Evolutionary conservation across 2,113 vertebrate species (phyloP).

Genomic region (Cheirogaleus medius): DNA sequence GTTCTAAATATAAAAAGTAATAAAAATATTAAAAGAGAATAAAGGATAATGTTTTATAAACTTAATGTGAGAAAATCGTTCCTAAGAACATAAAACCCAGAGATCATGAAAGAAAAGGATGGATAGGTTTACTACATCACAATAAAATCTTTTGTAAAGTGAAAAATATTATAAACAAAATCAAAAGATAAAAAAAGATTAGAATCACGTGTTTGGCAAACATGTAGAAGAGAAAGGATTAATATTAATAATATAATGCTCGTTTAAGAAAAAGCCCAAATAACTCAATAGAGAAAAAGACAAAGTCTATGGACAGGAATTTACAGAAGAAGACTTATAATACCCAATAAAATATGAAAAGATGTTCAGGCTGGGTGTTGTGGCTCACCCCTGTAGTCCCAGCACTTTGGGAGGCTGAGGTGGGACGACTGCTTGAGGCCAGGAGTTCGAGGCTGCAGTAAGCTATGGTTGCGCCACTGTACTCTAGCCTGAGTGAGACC

Average conservation of each 20-base stretch:
- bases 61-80: neutral
- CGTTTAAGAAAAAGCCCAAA: neutral
- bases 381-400: too few relatives aligned
- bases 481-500: too few relatives aligned
- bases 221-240: neutral
- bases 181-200: neutral
- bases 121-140: neutral
- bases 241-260: neutral
- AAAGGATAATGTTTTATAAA: neutral
- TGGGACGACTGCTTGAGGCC: too few relatives aligned
- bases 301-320: neutral
- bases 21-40: neutral
- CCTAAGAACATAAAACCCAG: neutral
- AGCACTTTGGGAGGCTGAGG: too few relatives aligned
- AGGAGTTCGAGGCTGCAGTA: too few relatives aligned
- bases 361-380: too few relatives aligned
- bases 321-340: neutral
- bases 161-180: neutral
- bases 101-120: neutral
- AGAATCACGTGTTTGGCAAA: neutral
- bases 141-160: neutral
- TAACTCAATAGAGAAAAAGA: neutral
- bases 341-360: neutral
- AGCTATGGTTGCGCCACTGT: too few relatives aligned
- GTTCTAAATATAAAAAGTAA: neutral